These are phyloP conservation scores for Macrotrachela quadricornifera DNA, from an alignment of 1,140 invertebrate species.

Conservation along the genomic window DNA sequence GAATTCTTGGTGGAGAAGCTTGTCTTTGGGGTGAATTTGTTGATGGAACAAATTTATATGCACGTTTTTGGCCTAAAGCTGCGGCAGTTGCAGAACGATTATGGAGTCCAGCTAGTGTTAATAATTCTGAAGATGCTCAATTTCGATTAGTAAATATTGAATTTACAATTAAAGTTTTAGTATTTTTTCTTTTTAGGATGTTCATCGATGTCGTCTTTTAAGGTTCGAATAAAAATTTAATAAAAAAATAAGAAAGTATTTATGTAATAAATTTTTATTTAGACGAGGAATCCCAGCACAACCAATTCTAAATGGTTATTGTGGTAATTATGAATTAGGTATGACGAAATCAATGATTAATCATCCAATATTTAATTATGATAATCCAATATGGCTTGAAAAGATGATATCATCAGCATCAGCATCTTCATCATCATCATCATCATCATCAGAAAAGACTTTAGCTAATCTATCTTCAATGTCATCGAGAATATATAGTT, in stretches of 20 bases:
- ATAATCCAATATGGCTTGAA: no score
- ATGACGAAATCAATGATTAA: constrained; percentile 4
- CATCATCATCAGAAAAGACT: no score
- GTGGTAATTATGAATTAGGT: constrained; percentile 22
- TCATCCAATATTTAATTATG: constrained; percentile 3
- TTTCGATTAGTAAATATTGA: background rate
- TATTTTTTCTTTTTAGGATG: constrained; percentile 32
- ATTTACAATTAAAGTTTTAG: no score
- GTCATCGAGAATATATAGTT: no score
- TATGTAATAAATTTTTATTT: constrained; percentile 1
- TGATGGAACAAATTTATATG: constrained; percentile 11
- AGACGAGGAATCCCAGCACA: constrained; percentile 22
- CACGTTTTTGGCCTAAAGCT: constrained; percentile 13
- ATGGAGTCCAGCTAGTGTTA: constrained; percentile 12
- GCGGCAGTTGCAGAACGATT: constrained; percentile 16
- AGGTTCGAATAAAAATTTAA: constrained; percentile 30
- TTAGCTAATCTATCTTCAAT: no score
- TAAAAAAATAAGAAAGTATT: background rate
- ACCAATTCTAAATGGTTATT: constrained; percentile 24
- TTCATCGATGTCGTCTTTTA: constrained; percentile 61
- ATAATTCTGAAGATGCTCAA: constrained; percentile 9
- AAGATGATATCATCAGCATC: no score
- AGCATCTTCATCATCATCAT: no score
- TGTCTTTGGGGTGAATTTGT: constrained; percentile 22
- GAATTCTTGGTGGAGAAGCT: constrained; percentile 23